Conservation (phyloP, 1,140 invertebrate genomes). For the Gerris buenoi region DNA sequence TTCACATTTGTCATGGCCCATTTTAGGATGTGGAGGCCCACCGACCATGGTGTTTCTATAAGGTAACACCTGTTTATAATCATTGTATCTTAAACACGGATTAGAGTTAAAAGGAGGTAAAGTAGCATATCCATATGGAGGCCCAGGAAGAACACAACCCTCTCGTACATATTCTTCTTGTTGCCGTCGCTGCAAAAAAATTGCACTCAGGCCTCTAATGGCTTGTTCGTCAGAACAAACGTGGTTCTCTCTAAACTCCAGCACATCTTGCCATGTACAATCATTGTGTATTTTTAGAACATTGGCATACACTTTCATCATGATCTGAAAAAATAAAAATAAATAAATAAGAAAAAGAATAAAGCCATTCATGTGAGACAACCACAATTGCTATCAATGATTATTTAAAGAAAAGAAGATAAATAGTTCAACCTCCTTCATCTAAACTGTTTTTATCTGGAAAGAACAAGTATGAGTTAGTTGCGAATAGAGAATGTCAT, state of each 20-base stretch:
- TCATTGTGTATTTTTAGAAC: slow-evolving; percentile 34
- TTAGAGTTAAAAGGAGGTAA: not conserved
- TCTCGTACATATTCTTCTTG: slow-evolving; percentile 23
- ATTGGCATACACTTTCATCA: slow-evolving; percentile 40
- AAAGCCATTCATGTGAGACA: no score
- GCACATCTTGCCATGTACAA: slow-evolving; percentile 46
- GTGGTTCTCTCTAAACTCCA: slow-evolving; percentile 45
- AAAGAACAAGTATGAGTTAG: no score
- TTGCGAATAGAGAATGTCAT: no score
- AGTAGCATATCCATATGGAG: not conserved
- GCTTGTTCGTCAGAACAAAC: slow-evolving; percentile 42
- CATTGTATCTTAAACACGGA: not conserved
- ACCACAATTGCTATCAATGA: no score
- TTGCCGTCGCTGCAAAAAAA: slow-evolving; percentile 30
- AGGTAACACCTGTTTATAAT: not conserved
- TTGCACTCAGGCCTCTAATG: slow-evolving; percentile 33
- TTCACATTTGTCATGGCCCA: not conserved
- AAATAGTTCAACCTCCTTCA: no score
- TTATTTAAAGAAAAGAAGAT: no score
- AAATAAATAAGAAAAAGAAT: not conserved
- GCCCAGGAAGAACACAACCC: not conserved
- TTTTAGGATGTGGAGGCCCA: not conserved
- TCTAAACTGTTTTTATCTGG: no score
- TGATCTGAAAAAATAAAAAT: slow-evolving; percentile 29
- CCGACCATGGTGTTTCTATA: not conserved